phyloP scores from a whole-genome alignment of 2,797 vertebrate species.

The Enteromius afrohamiltoni region DNA sequence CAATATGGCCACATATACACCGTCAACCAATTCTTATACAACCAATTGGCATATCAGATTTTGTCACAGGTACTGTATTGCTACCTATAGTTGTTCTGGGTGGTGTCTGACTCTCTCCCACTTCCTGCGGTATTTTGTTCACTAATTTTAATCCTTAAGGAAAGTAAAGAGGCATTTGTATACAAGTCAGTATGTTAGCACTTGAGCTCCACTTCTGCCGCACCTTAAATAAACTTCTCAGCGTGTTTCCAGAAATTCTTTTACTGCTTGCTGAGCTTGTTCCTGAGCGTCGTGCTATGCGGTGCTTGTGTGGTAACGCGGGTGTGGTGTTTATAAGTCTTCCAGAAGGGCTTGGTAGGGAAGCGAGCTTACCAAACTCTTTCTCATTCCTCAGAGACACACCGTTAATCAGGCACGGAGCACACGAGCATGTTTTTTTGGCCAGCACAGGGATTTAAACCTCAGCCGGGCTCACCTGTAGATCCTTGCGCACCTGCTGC shows the following conservation, averaged over 20 bases:
- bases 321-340: slow-evolving; percentile 21
- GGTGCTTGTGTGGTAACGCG: slow-evolving; percentile 12
- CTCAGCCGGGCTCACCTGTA: slow-evolving; percentile 41
- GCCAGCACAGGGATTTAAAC: slow-evolving; percentile 39
- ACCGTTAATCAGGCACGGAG: slow-evolving; percentile 18
- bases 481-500: slow-evolving; percentile 45
- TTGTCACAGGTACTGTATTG: background rate
- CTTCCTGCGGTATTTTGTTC: background rate
- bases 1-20: background rate
- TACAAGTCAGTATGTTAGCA: slow-evolving; percentile 6
- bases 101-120: background rate
- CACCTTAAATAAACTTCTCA: slow-evolving; percentile 24
- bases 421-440: slow-evolving; percentile 28
- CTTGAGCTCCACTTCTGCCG: slow-evolving; percentile 1
- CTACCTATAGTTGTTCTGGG: background rate
- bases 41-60: background rate
- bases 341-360: slow-evolving; percentile 24
- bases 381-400: slow-evolving; percentile 17
- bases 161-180: background rate
- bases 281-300: slow-evolving; percentile 2
- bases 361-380: slow-evolving; percentile 29
- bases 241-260: slow-evolving; percentile 10
- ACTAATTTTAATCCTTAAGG: background rate
- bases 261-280: slow-evolving; percentile 16
- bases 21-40: background rate